Percentiles rank a stretch among this genome's conserved stretches.
Conservation (phyloP, 2,888 invertebrate genomes). For the Tetranychus truncatus region DNA sequence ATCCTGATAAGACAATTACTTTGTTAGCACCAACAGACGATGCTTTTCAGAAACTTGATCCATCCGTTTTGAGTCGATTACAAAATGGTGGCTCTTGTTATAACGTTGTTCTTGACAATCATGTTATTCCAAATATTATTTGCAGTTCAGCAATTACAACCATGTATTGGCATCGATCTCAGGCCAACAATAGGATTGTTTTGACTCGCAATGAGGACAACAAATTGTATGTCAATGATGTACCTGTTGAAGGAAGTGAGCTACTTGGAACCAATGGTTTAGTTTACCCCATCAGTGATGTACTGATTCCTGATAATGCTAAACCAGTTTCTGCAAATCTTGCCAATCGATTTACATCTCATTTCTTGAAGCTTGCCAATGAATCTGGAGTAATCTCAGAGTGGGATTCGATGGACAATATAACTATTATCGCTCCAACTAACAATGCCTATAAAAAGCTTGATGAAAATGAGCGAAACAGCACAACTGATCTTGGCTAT, state of each 20-base stretch:
- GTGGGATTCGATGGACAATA: conserved; percentile 33
- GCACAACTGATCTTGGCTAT: conserved; percentile 40
- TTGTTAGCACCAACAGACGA: conserved; percentile 45
- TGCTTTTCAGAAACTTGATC: conserved; percentile 44
- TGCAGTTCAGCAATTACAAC: conserved; percentile 45
- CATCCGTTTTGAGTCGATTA: conserved; percentile 38
- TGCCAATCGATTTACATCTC: conserved; percentile 43
- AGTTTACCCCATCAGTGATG: conserved; percentile 47
- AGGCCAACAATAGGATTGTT: conserved; percentile 37
- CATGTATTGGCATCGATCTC: conserved; percentile 39
- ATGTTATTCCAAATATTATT: conserved; percentile 46
- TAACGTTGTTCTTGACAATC: conserved; percentile 46
- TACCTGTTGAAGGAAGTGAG: conserved; percentile 43
- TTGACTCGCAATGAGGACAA: conserved; percentile 38
- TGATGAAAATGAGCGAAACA: conserved; percentile 23
- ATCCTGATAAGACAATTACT: conserved; percentile 37
- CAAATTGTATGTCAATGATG: conserved; percentile 40
- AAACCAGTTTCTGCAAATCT: conserved; percentile 37
- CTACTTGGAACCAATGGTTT: conserved; percentile 52
- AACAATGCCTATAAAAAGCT: conserved; percentile 34
- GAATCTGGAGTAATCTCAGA: conserved; percentile 34
- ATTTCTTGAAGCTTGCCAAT: conserved; percentile 39
- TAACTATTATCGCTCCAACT: conserved; percentile 39
- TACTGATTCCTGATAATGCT: conserved; percentile 45
- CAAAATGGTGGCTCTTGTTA: conserved; percentile 42